Evolutionary conservation across 2,797 vertebrate species (phyloP), one percentile per base, ranked within the genome.

Genomic region (Parambassis ranga): DNA sequence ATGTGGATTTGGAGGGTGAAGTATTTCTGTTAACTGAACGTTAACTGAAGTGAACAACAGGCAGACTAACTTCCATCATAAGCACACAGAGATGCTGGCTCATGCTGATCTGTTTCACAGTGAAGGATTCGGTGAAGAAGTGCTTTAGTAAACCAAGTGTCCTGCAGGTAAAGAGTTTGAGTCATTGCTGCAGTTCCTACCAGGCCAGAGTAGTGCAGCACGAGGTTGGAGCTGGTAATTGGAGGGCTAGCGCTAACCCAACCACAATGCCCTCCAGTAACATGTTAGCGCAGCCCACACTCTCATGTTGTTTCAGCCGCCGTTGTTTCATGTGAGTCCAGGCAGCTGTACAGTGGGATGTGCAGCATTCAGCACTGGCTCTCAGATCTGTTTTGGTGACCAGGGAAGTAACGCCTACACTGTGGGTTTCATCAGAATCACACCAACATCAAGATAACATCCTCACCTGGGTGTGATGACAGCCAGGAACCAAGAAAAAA

Each of bases 131-230:
- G 15, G 16, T 1, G 38, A 19, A 13, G 37, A 31, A 20, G 61
- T 61, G 65, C 28, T 26, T 18, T 6, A 8, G 23, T 20, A 10
- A 10, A 10, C 10, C 31, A 26, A 18, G 36, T n/a, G 23, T 51
- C 32, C 57, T 48, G 38, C 19, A 63, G 30, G 52, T 70, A 37
- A 26, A 53, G 28, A 16, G 31, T 33, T 50, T 30, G 15, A 58
- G 10, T 53, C 35, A 61, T 42, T 7, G 1, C 16, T 13, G 10
- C 39, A 15, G 9, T 31, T 56, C 14, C 24, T 28, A 56, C 22
- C n/a, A 33, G 19, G 30, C 27, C 24, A n/a, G 8, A 24, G 23
- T 26, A 11, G 5, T 31, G 20, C 20, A 66, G 33, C 7, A 3
- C 6, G 3, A 50, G 13, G 31, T n/a, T 9, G 26, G 43, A 14